phyloP scores from a whole-genome alignment of 2,888 invertebrate genomes.

The Sipunculus nudus region DNA sequence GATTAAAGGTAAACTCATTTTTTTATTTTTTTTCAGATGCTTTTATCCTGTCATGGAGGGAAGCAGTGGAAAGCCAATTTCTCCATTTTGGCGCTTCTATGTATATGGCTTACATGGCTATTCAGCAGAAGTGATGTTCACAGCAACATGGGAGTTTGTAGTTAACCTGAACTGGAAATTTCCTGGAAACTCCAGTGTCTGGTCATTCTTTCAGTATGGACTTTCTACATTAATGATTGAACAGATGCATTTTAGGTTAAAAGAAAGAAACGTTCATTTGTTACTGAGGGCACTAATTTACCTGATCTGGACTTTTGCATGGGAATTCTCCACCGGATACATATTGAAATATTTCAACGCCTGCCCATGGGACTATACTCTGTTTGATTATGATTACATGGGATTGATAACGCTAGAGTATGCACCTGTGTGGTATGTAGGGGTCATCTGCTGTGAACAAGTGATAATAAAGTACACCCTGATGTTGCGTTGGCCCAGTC shows the following conservation, averaged over 20 bases:
- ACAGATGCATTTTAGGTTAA: conserved; percentile 53
- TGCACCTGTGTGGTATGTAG: conserved; percentile 68
- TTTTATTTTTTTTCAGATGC: no score
- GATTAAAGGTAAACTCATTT: no score
- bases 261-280: conserved; percentile 57
- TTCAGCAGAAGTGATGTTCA: conserved; percentile 67
- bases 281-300: conserved; percentile 65
- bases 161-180: conserved; percentile 63
- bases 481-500: conserved; percentile 50
- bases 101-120: conserved; percentile 65
- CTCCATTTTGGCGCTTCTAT: conserved; percentile 53
- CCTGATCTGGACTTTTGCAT: conserved; percentile 66
- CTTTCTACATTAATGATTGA: conserved; percentile 67
- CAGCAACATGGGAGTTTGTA: conserved; percentile 69
- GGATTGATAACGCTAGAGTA: conserved; percentile 70
- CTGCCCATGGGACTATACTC: conserved; percentile 70
- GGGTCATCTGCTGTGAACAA: conserved; percentile 50
- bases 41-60: no score
- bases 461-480: conserved; percentile 51
- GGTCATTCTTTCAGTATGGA: conserved; percentile 69
- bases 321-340: conserved; percentile 69
- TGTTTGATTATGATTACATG: conserved; percentile 68
- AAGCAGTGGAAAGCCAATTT: no score
- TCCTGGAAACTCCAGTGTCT: conserved; percentile 69
- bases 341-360: conserved; percentile 67